These are phyloP conservation scores for Ceramica pisi DNA, from an alignment of 2,888 invertebrate species.

Conservation along the genomic window DNA sequence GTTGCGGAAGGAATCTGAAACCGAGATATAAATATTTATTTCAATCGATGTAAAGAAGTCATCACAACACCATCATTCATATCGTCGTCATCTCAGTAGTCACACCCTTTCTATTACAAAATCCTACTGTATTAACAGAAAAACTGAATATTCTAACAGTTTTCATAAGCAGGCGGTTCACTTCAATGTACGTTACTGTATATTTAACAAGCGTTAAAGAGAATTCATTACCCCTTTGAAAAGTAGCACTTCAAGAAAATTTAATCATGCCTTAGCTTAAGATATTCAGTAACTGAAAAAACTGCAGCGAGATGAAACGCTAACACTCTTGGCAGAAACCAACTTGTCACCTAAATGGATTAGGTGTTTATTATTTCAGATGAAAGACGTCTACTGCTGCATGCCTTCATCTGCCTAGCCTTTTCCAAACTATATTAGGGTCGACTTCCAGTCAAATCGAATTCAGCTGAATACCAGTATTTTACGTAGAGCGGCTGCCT, in stretches of 20 bases:
- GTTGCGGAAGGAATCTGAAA: too few species aligned
- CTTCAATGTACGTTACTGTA: slow-evolving; percentile 10
- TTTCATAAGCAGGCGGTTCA: not conserved
- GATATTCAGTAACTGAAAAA: not conserved
- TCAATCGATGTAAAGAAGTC: too few species aligned
- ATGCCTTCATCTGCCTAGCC: too few species aligned
- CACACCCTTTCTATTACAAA: not conserved
- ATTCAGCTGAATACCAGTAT: too few species aligned
- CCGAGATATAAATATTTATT: too few species aligned
- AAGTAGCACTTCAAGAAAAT: slow-evolving; percentile 10
- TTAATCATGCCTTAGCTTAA: not conserved
- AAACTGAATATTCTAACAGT: not conserved
- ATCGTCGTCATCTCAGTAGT: not conserved
- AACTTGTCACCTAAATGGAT: not conserved
- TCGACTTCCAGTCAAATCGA: too few species aligned
- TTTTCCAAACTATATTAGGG: too few species aligned
- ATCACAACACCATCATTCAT: too few species aligned
- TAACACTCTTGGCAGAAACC: not conserved
- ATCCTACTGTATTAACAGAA: not conserved
- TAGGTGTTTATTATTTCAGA: not conserved
- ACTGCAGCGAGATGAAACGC: not conserved
- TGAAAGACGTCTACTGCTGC: too few species aligned
- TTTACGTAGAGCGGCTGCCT: too few species aligned
- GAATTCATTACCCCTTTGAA: slow-evolving; percentile 9
- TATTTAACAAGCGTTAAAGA: slow-evolving; percentile 17